phyloP scores from a whole-genome alignment of 2,113 vertebrate genomes.

The Cacatua alba region DNA sequence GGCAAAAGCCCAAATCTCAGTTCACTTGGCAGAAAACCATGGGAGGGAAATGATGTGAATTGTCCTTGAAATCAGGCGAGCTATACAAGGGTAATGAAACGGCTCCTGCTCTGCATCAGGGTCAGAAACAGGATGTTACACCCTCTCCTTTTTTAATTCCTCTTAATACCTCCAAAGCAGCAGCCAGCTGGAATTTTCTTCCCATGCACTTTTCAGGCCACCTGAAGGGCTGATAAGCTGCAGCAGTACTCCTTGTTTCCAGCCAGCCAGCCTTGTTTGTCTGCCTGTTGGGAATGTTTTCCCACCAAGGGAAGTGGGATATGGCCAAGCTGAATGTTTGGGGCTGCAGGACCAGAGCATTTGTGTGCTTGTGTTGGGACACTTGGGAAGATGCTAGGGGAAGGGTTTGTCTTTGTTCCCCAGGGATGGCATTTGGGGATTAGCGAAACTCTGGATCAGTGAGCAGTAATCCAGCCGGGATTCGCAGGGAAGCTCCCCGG shows the following conservation, averaged over 20 bases:
- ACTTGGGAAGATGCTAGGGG: neutral
- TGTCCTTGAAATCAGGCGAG: neutral
- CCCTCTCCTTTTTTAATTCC: neutral
- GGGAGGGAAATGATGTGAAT: neutral
- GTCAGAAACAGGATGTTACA: slow-evolving; percentile 49
- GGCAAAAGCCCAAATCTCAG: neutral
- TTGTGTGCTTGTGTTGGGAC: neutral
- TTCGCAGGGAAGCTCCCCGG: neutral
- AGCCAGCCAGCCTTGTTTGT: neutral
- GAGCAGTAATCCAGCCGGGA: neutral
- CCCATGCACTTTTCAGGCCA: neutral
- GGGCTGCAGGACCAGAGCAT: neutral
- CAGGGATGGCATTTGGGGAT: neutral
- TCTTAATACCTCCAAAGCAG: neutral
- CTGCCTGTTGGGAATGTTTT: neutral
- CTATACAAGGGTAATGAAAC: neutral
- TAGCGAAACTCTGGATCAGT: neutral
- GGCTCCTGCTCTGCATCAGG: neutral
- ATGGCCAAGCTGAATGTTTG: neutral
- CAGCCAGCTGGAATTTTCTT: slow-evolving; percentile 16
- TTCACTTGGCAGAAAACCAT: neutral
- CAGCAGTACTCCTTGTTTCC: neutral
- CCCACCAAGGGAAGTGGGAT: neutral
- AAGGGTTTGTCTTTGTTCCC: neutral
- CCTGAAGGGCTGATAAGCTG: neutral